Conservation (phyloP, 2,797 vertebrate genomes). For the Aldrovandia affinis region DNA sequence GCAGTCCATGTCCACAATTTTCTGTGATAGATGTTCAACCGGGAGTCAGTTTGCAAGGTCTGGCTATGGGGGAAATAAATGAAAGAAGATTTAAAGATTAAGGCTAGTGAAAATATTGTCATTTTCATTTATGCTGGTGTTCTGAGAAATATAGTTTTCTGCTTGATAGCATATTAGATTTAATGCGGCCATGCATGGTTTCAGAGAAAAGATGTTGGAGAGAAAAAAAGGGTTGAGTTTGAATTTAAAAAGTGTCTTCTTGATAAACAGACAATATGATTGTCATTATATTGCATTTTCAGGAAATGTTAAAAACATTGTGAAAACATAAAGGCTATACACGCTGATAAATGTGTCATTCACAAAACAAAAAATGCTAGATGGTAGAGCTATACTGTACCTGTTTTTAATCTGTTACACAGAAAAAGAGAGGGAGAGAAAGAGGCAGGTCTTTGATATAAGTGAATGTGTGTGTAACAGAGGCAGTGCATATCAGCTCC, state of each 20-base stretch:
- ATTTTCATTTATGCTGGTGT: slow-evolving; percentile 48
- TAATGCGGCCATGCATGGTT: neutral
- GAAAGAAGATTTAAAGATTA: slow-evolving; percentile 39
- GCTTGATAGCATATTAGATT: neutral
- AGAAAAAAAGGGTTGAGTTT: no score
- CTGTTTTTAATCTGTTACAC: neutral
- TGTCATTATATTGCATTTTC: neutral
- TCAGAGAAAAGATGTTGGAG: neutral
- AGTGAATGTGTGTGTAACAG: neutral
- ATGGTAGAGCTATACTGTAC: slow-evolving; percentile 22
- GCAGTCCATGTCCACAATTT: neutral
- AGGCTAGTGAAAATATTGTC: slow-evolving; percentile 48
- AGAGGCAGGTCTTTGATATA: neutral
- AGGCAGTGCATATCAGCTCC: slow-evolving; percentile 8
- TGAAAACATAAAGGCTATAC: slow-evolving; percentile 28
- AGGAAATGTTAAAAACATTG: neutral
- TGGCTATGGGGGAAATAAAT: neutral
- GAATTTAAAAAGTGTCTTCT: neutral
- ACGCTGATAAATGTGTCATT: slow-evolving; percentile 19
- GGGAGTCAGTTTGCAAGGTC: neutral
- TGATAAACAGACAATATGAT: neutral
- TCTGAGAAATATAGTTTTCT: neutral
- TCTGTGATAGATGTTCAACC: neutral
- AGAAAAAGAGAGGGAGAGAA: neutral
- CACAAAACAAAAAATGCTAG: slow-evolving; percentile 39